A percentile compares a stretch with the other conserved stretches of the same genome.
Evolutionary conservation across 1,140 invertebrate genomes (phyloP).

Genomic region (Pogonomyrmex californicus): DNA sequence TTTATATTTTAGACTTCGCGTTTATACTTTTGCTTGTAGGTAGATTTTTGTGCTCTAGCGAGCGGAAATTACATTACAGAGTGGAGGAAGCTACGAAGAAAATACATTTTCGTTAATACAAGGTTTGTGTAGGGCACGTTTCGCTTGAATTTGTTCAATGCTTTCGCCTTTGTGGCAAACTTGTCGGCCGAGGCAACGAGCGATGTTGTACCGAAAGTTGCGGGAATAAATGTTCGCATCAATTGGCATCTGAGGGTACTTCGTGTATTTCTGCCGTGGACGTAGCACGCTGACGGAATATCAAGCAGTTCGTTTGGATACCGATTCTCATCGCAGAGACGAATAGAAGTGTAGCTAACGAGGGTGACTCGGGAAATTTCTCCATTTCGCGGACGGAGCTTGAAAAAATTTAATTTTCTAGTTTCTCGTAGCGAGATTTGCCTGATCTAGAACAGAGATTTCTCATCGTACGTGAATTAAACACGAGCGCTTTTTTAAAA

Average conservation of each 20-base stretch:
- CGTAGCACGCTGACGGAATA: conserved; percentile 14
- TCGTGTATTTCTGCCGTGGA: conserved; percentile 33
- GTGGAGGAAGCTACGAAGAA: conserved; percentile 3
- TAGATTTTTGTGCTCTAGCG: conserved; percentile 13
- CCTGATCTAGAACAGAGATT: neutral
- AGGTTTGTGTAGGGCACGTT: conserved; percentile 4
- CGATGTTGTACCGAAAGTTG: conserved; percentile 20
- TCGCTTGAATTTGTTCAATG: conserved; percentile 24
- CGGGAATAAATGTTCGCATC: conserved; percentile 47
- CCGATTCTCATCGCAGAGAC: conserved; percentile 22
- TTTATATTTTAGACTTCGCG: neutral
- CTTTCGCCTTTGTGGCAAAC: conserved; percentile 21
- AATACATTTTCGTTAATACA: conserved; percentile 9
- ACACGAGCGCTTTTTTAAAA: neutral
- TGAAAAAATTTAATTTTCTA: conserved; percentile 40
- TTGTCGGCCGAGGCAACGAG: conserved; percentile 31
- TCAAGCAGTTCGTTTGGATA: conserved; percentile 49
- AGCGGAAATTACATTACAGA: conserved; percentile 21
- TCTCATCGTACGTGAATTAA: neutral
- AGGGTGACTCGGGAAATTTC: neutral
- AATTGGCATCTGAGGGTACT: conserved; percentile 35
- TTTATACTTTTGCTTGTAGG: conserved; percentile 1
- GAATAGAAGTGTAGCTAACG: conserved; percentile 39
- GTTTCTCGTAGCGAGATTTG: neutral
- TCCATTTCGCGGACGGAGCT: neutral